Percentiles rank a stretch among this genome's conserved stretches.
Evolutionary conservation across 2,113 vertebrate species (phyloP).

Genomic region (Nesogale talazaci): DNA sequence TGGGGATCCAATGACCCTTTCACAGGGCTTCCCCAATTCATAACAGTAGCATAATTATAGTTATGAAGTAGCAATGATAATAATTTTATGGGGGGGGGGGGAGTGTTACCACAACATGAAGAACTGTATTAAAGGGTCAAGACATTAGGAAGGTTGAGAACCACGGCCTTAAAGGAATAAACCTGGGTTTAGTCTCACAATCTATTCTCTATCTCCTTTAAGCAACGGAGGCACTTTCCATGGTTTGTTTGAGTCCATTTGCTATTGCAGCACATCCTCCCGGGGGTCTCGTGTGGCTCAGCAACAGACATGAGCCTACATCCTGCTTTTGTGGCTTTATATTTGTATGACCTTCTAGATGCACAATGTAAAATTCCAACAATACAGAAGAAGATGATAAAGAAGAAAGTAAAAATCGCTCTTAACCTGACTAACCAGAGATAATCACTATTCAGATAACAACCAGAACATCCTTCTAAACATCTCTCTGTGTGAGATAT

Average conservation of each 20-base stretch:
- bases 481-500: not conserved
- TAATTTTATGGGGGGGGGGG: too few relatives aligned
- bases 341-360: not conserved
- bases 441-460: not conserved
- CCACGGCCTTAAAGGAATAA: not conserved
- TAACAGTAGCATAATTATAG: too few relatives aligned
- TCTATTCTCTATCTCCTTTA: not conserved
- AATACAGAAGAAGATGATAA: not conserved
- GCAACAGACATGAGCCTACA: not conserved
- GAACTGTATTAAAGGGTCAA: too few relatives aligned
- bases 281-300: not conserved
- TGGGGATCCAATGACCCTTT: too few relatives aligned
- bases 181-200: not conserved
- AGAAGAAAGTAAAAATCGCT: constrained; percentile 18
- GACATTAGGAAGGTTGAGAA: not conserved
- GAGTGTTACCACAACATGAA: too few relatives aligned
- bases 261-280: not conserved
- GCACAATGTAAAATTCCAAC: not conserved
- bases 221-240: not conserved
- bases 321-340: not conserved
- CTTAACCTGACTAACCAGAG: not conserved
- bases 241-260: not conserved
- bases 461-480: not conserved
- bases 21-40: too few relatives aligned
- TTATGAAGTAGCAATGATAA: too few relatives aligned